Conservation (phyloP, 2,113 vertebrate genomes). For the Syrrhaptes paradoxus region DNA sequence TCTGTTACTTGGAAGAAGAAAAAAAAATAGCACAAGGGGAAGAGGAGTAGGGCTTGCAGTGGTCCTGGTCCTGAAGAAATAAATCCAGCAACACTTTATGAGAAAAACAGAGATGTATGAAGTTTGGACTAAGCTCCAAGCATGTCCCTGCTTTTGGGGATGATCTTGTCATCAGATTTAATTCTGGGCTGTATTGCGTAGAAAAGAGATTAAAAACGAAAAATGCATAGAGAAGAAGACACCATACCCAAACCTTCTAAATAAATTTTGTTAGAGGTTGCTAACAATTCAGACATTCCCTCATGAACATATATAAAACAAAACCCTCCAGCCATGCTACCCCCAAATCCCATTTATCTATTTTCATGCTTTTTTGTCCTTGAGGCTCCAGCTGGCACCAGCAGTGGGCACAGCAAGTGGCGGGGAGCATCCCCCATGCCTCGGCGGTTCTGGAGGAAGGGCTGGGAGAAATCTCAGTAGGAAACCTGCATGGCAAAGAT, state of each 20-base stretch:
- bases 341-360: conserved; percentile 28
- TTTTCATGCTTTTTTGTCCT: conserved; percentile 34
- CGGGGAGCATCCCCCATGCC: neutral
- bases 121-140: neutral
- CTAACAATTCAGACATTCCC: neutral
- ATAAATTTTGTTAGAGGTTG: neutral
- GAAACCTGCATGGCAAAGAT: conserved; percentile 8
- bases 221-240: neutral
- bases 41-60: neutral
- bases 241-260: neutral
- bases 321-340: neutral
- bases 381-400: conserved; percentile 37
- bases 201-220: neutral
- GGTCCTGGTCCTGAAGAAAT: neutral
- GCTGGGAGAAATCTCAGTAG: conserved; percentile 16
- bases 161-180: neutral
- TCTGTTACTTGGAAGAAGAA: neutral
- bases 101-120: neutral
- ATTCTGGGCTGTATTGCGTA: neutral
- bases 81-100: neutral
- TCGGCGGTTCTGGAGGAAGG: neutral
- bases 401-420: neutral
- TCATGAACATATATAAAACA: neutral
- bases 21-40: neutral
- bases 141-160: neutral